These are phyloP conservation scores for Siniperca scherzeri DNA, from an alignment of 2,797 vertebrate species.

Conservation along the genomic window DNA sequence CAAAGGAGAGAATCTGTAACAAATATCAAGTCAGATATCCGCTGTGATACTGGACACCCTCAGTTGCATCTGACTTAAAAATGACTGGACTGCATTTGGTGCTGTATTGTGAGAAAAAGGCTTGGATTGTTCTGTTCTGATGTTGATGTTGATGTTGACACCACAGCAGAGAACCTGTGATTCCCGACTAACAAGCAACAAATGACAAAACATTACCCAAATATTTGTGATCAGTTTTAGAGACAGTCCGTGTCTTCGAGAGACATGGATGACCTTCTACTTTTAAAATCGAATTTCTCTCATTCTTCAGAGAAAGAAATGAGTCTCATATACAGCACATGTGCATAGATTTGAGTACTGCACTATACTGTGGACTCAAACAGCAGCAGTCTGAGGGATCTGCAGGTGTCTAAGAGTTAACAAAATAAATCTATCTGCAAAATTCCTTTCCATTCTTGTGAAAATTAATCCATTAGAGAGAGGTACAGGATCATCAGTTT, in stretches of 20 bases:
- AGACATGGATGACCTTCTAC: background rate
- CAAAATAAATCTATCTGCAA: background rate
- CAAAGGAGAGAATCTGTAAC: constrained; percentile 28
- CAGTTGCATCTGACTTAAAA: constrained; percentile 1
- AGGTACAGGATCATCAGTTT: too few relatives aligned
- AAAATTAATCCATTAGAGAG: background rate
- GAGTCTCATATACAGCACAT: background rate
- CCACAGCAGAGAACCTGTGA: background rate
- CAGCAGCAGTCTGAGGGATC: background rate
- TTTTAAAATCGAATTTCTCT: background rate
- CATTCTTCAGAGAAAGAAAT: background rate
- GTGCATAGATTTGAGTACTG: background rate
- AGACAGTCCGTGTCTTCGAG: background rate
- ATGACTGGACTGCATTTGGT: background rate
- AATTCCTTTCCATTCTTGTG: background rate
- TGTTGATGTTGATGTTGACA: background rate
- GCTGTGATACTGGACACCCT: constrained; percentile 6
- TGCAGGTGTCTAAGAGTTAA: background rate
- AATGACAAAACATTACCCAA: background rate
- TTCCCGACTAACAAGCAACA: background rate
- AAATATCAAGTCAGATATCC: constrained; percentile 25
- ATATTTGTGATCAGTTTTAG: background rate
- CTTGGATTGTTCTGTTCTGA: too few relatives aligned
- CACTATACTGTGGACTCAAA: constrained; percentile 1
- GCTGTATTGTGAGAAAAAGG: background rate